Base-by-base conservation (phyloP, 2,797 vertebrate genomes). In the Labroides dimidiatus region DNA sequence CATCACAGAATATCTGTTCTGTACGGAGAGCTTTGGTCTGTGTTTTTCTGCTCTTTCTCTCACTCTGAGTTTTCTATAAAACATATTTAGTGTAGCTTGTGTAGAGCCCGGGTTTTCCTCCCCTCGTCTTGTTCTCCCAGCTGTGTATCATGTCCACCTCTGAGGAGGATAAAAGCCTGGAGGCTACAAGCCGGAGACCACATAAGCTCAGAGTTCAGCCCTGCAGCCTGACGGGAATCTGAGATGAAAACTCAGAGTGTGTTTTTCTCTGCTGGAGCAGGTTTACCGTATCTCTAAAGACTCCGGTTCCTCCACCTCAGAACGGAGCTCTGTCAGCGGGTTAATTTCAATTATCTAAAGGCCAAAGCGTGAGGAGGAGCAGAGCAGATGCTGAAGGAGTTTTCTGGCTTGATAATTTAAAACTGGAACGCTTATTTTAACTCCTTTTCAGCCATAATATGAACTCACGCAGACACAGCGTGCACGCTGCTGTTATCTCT, bases 391-490 rank as follows among this genome's bases (percentile, higher is more conserved):
- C 11, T n/a, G 10, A 52, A 59, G 64, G 15, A 13, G 0, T 50
- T 71, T 66, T 54, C 42, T 44, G 24, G 3, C 6, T 37, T 57
- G 63, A 72, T 72, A 24, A 48, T 70, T 69, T 15, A 70, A 65
- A 69, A 74, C 10, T 60, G 13, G 4, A 62, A 51, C 44, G 15
- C 49, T 69, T 9, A 37, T 62, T 61, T 71, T 58, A 61, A 44
- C 41, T 27, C 24, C 61, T 65, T 72, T 62, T 15, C 69, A 77
- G 55, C 36, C 12, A 16, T 68, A 59, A 74, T 37, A 56, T 70
- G 62, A 45, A 64, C 81, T 81, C 57, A 82, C n/a, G n/a, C 51
- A 72, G 78, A 84, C 64, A 43, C 45, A 72, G 64, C 8, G 64
- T 55, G 53, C 39, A 63, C 48, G 48, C 54, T 57, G 24, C 23